Conservation (phyloP, 2,888 invertebrate species). For the Cephus rjabovi region DNA sequence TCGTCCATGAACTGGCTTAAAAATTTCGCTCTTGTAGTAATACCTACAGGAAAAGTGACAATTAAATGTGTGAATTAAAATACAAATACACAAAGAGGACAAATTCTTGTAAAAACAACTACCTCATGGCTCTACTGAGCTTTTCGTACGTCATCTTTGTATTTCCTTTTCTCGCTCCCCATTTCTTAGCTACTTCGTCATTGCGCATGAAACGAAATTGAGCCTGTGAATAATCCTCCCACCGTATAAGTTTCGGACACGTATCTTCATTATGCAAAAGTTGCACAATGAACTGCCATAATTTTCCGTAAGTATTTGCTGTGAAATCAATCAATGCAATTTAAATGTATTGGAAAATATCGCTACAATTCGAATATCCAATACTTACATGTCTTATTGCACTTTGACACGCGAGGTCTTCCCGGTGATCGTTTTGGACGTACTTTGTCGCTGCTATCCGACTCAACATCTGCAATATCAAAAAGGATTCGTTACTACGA, state of each 20-base stretch:
- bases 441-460: constrained; percentile 66
- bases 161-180: constrained; percentile 89
- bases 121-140: constrained; percentile 90
- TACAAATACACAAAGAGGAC: background rate
- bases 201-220: constrained; percentile 90
- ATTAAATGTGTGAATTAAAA: background rate
- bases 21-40: constrained; percentile 82
- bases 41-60: constrained; percentile 69
- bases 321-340: constrained; percentile 1
- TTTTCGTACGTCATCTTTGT: constrained; percentile 94
- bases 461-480: constrained; percentile 54
- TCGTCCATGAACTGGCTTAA: constrained; percentile 80
- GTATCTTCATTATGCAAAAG: constrained; percentile 80
- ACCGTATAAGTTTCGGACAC: constrained; percentile 86
- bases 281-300: constrained; percentile 90
- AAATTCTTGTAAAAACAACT: constrained; percentile 33
- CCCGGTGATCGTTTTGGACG: constrained; percentile 71
- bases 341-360: background rate
- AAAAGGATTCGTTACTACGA: constrained; percentile 4
- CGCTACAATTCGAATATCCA: background rate
- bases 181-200: constrained; percentile 86
- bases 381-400: constrained; percentile 57
- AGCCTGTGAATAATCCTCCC: constrained; percentile 87
- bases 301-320: constrained; percentile 62
- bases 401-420: constrained; percentile 64